Evolutionary conservation across 2,797 vertebrate species (phyloP).

Genomic region (Orestias chungarensis): DNA sequence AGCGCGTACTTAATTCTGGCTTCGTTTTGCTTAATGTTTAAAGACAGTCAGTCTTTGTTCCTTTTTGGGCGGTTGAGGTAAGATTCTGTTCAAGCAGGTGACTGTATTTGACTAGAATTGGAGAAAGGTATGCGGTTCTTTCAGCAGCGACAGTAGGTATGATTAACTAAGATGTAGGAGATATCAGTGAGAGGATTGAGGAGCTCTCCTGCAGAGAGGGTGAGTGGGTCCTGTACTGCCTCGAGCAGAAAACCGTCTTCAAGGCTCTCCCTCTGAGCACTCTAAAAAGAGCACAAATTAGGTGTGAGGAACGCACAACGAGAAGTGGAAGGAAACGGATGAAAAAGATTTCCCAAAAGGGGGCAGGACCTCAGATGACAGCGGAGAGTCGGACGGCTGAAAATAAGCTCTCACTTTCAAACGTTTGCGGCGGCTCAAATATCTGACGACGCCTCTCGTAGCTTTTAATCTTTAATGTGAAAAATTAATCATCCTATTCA

Average conservation of each 20-base stretch:
- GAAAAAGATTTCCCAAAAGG: neutral
- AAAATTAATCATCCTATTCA: constrained; percentile 85
- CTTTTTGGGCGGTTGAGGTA: neutral
- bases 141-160: constrained; percentile 47
- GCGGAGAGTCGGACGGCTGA: constrained; percentile 62
- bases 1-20: neutral
- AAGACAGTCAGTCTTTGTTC: neutral
- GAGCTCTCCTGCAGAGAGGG: constrained; percentile 65
- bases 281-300: constrained; percentile 75
- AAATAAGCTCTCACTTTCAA: constrained; percentile 77
- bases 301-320: constrained; percentile 49
- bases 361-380: constrained; percentile 52
- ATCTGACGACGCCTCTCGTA: constrained; percentile 78
- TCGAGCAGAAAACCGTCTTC: constrained; percentile 69
- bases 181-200: constrained; percentile 56
- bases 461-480: constrained; percentile 85
- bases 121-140: constrained; percentile 25
- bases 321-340: neutral
- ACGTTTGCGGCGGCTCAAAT: constrained; percentile 74
- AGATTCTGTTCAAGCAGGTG: too few relatives aligned
- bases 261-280: constrained; percentile 69
- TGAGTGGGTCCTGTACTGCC: constrained; percentile 73
- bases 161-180: constrained; percentile 67
- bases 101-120: constrained; percentile 5
- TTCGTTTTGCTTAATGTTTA: neutral